These are phyloP conservation scores for Trochalopteron elliotii DNA, from an alignment of 2,113 vertebrate genomes.

Conservation along the genomic window DNA sequence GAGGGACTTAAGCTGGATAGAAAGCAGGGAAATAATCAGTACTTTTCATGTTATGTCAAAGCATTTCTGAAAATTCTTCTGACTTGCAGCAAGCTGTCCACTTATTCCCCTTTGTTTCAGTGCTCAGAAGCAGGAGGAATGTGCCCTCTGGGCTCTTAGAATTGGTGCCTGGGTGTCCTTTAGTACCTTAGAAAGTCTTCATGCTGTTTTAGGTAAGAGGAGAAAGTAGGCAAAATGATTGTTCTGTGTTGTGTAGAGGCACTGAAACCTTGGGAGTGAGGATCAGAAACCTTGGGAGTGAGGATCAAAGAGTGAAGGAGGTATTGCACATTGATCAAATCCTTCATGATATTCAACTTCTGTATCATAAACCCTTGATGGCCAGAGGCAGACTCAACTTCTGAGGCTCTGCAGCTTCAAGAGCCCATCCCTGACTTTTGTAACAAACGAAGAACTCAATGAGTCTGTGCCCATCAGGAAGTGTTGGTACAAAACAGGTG, in stretches of 20 bases:
- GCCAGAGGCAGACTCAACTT: background rate
- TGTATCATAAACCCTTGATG: background rate
- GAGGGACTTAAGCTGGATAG: background rate
- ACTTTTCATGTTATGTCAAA: background rate
- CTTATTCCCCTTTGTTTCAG: background rate
- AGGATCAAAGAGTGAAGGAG: background rate
- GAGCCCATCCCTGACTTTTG: background rate
- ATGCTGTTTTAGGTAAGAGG: background rate
- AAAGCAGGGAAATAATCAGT: background rate
- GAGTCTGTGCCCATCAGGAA: background rate
- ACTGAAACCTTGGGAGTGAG: background rate
- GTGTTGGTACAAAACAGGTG: background rate
- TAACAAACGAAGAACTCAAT: background rate
- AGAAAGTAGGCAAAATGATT: background rate
- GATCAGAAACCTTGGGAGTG: background rate
- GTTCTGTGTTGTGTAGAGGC: background rate
- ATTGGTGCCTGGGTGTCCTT: background rate
- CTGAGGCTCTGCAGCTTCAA: background rate
- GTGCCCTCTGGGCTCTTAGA: background rate
- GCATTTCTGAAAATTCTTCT: background rate
- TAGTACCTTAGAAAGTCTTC: background rate
- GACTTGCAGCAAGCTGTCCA: background rate
- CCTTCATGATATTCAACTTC: background rate
- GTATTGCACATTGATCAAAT: background rate
- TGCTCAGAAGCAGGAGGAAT: background rate